Evolutionary conservation across 1,140 invertebrate species (phyloP), one percentile per base, ranked within the genome.

Genomic region (Psix sp.): DNA sequence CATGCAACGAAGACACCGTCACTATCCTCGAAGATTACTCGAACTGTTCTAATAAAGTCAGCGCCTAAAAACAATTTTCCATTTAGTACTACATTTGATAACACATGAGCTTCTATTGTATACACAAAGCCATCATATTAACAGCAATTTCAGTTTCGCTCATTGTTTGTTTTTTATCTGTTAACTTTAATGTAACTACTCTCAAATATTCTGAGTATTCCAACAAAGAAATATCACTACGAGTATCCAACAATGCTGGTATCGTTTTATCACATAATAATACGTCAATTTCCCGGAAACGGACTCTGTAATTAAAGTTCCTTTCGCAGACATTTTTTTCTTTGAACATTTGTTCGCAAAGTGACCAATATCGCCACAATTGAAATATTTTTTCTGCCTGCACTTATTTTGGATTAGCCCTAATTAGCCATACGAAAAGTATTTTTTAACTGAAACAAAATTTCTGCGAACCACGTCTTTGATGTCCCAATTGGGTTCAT

Each of bases 221-320:
- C 7, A 48, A 31, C 7, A 48, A n/a, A n/a, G 45, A 31, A 29
- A 48, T 48, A 10, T 33, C 45, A 7, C 45, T 48, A 7, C 45
- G 15, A 11, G 45, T 31, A 33, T 48, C 45, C 13, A 29, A 13
- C 21, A 29, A 16, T 10, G 42, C 24, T 15, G 13, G 21, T 17
- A 43, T 13, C 4, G 4, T 24, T 24, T 24, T 24, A 24, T 24
- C 9, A 5, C 9, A 5, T 24, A 24, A 24, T 24, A 9, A 24
- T 9, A 24, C 4, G 21, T 24, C n/a, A n/a, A n/a, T 24, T 24
- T 24, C 21, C 21, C 21, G 21, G 9, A 5, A 9, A 5, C 21
- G 9, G 4, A 24, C 9, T 9, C 4, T 5, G 9, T 5, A 9
- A 4, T 5, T 9, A 24, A 24, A 24, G 4, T 24, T 24, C 21